Base-by-base conservation (phyloP, 1,140 invertebrate genomes). In the Ips nitidus region DNA sequence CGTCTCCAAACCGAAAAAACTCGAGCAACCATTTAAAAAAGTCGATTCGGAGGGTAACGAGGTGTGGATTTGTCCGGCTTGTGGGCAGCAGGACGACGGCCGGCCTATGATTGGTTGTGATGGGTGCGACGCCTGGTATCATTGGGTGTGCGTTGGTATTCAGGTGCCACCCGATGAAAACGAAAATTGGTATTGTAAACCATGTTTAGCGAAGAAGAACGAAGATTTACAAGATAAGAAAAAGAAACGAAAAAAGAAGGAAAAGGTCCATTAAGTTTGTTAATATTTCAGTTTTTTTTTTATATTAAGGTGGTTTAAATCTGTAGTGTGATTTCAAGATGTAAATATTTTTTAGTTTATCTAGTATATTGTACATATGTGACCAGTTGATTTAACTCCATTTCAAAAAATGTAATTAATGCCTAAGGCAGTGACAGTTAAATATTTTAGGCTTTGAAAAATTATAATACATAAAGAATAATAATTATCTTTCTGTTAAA, bases 81-180 rank as follows among this genome's bases (percentile, higher is more conserved):
- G 97, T 81, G 91, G 90, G 36, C 86, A 89, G 69, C 94, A 92
- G 69, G 97, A 99, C 82, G 96, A 98, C 84, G 96, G 97, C 5
- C 94, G 92, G 72, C 94, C 95, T 2, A 98, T 98, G 96, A 95
- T 99, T 78, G 95, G 95, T 50, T 99, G 97, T 83, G 96, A 98
- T 83, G 91, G 90, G 53, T 98, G 97, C 82, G 95, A 98, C 83
- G 95, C 95, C n/a, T 98, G 96, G 95, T 98, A 97, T 79, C 95
- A 98, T 83, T 97, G 95, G 94, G 88, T 92, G 5, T 98, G 96
- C 80, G 94, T 98, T 7, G 93, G 93, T 4, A 97, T 98, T 75
- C 88, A 89, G 69, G 90, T 92, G n/a, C 90, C 92, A 55, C 96
- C 96, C 0, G 92, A 91, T 65, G 91, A 94, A 67, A 91, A 92